Conservation (phyloP, 2,888 invertebrate genomes). For the Torymus tubicola region DNA sequence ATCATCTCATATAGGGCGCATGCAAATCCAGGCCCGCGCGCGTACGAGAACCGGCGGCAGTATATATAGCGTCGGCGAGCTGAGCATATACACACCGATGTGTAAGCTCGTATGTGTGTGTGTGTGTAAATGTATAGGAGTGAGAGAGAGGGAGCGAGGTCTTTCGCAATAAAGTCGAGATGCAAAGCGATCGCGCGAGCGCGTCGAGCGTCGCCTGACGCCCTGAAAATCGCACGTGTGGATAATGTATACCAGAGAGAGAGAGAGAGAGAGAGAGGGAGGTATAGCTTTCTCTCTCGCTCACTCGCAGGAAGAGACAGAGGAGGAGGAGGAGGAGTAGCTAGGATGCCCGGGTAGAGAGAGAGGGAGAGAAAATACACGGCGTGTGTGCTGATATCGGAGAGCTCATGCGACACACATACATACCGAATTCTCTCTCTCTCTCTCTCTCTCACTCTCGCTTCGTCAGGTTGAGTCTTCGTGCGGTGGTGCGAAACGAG, state of each 20-base stretch:
- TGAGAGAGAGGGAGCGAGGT: conserved; percentile 32
- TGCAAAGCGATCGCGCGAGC: conserved; percentile 64
- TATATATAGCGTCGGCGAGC: no score
- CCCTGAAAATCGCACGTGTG: conserved; percentile 70
- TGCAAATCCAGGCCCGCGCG: conserved; percentile 41
- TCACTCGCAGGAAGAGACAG: conserved; percentile 36
- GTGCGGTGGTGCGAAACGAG: background rate
- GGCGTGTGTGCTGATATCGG: conserved; percentile 33
- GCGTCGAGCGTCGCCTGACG: conserved; percentile 59
- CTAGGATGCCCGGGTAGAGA: background rate
- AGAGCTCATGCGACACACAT: conserved; percentile 45
- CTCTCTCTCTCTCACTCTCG: conserved; percentile 57
- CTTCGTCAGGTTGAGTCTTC: background rate
- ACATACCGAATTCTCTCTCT: conserved; percentile 56
- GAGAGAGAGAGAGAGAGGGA: conserved; percentile 22
- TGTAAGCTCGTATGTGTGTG: background rate
- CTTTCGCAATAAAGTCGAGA: conserved; percentile 71
- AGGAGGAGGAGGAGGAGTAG: conserved; percentile 41
- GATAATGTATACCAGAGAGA: conserved; percentile 68
- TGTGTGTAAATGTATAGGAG: background rate
- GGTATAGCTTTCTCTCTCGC: conserved; percentile 32
- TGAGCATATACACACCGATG: background rate
- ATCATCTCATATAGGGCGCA: conserved; percentile 56
- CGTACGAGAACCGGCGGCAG: conserved; percentile 9
- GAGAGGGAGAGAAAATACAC: conserved; percentile 44